Conservation (phyloP, 2,797 vertebrate species). For the Chelon labrosus region DNA sequence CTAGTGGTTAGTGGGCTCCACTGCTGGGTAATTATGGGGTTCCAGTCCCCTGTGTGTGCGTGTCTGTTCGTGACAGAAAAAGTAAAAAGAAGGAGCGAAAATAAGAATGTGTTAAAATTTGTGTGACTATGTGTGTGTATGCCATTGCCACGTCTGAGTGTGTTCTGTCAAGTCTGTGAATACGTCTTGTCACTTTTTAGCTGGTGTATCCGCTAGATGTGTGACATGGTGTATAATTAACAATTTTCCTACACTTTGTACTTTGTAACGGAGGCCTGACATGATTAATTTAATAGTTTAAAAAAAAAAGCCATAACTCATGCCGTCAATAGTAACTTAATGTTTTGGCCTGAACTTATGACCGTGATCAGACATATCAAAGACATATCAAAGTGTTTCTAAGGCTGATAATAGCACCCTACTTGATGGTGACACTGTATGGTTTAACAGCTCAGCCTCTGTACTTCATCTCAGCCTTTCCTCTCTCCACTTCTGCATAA, state of each 20-base stretch:
- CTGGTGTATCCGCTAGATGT: constrained; percentile 4
- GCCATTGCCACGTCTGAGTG: constrained; percentile 52
- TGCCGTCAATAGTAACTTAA: background rate
- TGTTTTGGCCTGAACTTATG: background rate
- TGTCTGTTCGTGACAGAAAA: constrained; percentile 22
- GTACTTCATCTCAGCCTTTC: background rate
- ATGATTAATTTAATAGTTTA: background rate
- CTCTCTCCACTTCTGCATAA: background rate
- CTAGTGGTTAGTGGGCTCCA: constrained; percentile 66
- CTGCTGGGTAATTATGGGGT: constrained; percentile 75
- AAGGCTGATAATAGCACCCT: constrained; percentile 26
- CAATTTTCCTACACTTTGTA: constrained; percentile 5
- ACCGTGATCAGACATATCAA: background rate
- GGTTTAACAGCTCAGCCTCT: constrained; percentile 11
- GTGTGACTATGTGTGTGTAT: constrained; percentile 20
- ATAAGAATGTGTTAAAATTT: background rate
- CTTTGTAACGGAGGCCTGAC: background rate
- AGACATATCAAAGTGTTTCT: constrained; percentile 9
- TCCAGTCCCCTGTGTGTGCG: constrained; percentile 43
- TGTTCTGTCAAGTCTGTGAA: constrained; percentile 12
- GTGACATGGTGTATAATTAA: background rate
- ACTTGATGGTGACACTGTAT: constrained; percentile 14
- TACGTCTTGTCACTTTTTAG: constrained; percentile 28
- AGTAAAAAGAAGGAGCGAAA: background rate
- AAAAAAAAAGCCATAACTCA: background rate